Percentiles rank a stretch among this genome's conserved stretches.
These are phyloP conservation scores for Nannoperca obscura DNA, from an alignment of 2,797 vertebrate species.

Conservation along the genomic window DNA sequence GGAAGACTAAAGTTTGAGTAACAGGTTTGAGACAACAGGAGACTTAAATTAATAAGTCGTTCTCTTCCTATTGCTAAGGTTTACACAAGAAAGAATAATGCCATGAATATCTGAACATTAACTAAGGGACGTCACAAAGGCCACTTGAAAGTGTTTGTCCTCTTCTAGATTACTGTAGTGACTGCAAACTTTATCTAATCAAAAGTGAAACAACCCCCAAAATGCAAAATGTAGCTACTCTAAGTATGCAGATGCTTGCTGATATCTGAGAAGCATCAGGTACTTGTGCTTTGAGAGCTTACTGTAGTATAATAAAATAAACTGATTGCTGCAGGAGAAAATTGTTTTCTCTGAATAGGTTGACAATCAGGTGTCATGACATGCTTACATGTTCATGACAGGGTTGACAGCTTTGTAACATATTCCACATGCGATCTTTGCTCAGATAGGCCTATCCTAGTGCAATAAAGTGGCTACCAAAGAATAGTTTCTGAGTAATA, in stretches of 20 bases:
- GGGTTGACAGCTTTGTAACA: not conserved
- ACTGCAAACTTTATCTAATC: not conserved
- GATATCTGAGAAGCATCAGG: not conserved
- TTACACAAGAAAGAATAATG: not conserved
- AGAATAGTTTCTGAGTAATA: not conserved
- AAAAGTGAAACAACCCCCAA: not conserved
- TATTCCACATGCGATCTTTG: not conserved
- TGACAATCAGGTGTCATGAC: not conserved
- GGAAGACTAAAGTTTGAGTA: slow-evolving; percentile 6
- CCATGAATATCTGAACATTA: not conserved
- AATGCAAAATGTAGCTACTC: not conserved
- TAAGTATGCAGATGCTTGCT: not conserved
- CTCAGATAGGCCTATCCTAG: not conserved
- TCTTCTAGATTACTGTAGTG: not conserved
- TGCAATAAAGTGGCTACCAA: not conserved
- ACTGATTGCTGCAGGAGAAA: not conserved
- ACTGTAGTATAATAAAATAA: not conserved
- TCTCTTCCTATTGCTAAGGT: no score
- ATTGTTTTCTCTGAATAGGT: not conserved
- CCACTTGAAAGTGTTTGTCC: not conserved
- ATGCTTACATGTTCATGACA: not conserved
- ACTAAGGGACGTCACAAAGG: not conserved
- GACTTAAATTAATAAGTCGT: not conserved
- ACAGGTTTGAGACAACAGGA: not conserved
- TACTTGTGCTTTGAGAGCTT: not conserved